phyloP scores from a whole-genome alignment of 1,140 invertebrate genomes.

The Coenobita brevimanus region DNA sequence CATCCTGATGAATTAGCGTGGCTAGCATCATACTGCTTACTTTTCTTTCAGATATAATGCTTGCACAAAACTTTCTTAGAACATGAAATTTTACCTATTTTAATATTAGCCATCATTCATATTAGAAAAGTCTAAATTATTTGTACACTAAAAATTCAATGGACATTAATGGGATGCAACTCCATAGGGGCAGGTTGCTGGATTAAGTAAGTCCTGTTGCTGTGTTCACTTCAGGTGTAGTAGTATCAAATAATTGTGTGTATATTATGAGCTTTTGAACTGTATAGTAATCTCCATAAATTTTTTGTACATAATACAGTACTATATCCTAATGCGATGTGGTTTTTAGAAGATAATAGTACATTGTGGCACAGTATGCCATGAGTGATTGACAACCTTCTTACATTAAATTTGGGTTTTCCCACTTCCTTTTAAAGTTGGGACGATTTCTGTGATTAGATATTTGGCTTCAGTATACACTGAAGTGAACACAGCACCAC shows the following conservation, averaged over 20 bases:
- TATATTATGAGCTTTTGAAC: slow-evolving; percentile 59
- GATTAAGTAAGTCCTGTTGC: slow-evolving; percentile 62
- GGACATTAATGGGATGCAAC: slow-evolving; percentile 53
- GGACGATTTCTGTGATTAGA: slow-evolving; percentile 63
- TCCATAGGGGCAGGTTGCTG: slow-evolving; percentile 65
- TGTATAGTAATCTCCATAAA: slow-evolving; percentile 60
- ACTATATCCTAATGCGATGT: slow-evolving; percentile 28
- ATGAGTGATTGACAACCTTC: slow-evolving; percentile 54
- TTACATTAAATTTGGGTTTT: slow-evolving; percentile 29
- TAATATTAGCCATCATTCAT: slow-evolving; percentile 55
- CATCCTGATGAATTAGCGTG: slow-evolving; percentile 44
- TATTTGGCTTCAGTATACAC: slow-evolving; percentile 28
- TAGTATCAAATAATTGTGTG: slow-evolving; percentile 37
- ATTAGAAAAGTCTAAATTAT: slow-evolving; percentile 59
- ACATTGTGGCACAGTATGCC: slow-evolving; percentile 15
- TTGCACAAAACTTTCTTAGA: slow-evolving; percentile 61
- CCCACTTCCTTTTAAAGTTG: slow-evolving; percentile 46
- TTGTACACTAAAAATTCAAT: slow-evolving; percentile 44
- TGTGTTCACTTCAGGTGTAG: slow-evolving; percentile 56
- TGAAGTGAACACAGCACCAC: slow-evolving; percentile 57
- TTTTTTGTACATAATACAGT: slow-evolving; percentile 53
- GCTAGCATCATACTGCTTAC: slow-evolving; percentile 46
- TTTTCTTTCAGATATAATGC: slow-evolving; percentile 52
- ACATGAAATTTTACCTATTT: slow-evolving; percentile 45
- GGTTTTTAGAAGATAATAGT: slow-evolving; percentile 30